Evolutionary conservation across 2,113 vertebrate species (phyloP), one percentile per base, ranked within the genome.

Genomic region (Mirza zaza): DNA sequence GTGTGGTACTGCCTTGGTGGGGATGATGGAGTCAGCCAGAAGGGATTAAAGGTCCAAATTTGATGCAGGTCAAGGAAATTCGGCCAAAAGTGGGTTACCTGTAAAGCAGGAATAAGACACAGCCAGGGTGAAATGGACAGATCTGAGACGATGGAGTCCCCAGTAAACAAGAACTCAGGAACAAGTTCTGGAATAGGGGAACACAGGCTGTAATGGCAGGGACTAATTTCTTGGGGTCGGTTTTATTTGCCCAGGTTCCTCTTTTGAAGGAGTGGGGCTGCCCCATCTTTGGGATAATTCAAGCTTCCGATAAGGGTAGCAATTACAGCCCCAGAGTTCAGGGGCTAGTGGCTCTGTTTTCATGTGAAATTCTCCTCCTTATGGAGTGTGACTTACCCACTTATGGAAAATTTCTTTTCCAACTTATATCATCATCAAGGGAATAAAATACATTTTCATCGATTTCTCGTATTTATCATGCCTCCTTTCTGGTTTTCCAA

Each of bases 371-470:
- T 90, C n/a, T 3, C 45, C 18, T 95, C 23, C 50, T 80, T 63
- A 59, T 68, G 48, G 83, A 79, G 75, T 91, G 10, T 34, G 84
- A 90, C 48, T 91, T 95, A 84, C 6, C n/a, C 17, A 14, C 57
- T 88, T 84, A 42, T 42, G 84, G 17, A 50, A 93, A 59, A 52
- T 84, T n/a, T 63, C 13, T 67, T 94, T 96, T 73, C 57, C 8
- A 75, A 48, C 32, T 45, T 80, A 71, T n/a, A n/a, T n/a, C 79
- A 3, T 68, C 4, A 61, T 75, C 65, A 42, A 65, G 77, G 9
- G 27, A 96, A 8, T 13, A 10, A 88, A 79, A 32, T 13, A 68
- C 5, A 59, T 67, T 91, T 84, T 50, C 63, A 48, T 55, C 4
- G 36, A 32, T 61, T 48, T 73, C 80, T 90, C 34, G 9, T 8